Conservation (phyloP, 2,113 vertebrate genomes). For the Alces alces region DNA sequence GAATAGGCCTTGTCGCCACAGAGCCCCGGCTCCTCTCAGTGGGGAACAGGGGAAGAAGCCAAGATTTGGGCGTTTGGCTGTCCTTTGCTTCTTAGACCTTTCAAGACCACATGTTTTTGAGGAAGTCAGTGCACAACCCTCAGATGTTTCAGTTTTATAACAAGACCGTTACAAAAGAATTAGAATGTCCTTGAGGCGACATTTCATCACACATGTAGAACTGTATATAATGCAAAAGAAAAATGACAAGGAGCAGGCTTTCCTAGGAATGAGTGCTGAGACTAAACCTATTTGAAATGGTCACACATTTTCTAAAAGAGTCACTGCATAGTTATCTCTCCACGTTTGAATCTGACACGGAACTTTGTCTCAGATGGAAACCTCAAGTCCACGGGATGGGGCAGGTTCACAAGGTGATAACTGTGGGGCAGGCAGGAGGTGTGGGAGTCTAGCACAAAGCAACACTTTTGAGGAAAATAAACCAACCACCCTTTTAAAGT, state of each 20-base stretch:
- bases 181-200: not conserved
- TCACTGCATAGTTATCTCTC: not conserved
- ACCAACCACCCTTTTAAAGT: fast-evolving
- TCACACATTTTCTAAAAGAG: not conserved
- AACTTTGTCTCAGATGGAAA: not conserved
- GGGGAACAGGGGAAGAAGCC: not conserved
- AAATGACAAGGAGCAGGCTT: not conserved
- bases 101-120: not conserved
- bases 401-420: not conserved
- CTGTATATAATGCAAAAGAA: not conserved
- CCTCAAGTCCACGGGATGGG: not conserved
- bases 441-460: not conserved
- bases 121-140: not conserved
- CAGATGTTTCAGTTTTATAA: not conserved
- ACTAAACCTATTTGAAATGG: not conserved
- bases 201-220: not conserved
- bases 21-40: too few relatives aligned
- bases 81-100: not conserved
- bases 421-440: fast-evolving
- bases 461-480: not conserved
- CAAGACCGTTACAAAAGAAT: not conserved
- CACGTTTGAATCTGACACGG: not conserved
- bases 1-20: not conserved
- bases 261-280: not conserved
- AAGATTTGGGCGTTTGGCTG: not conserved